Evolutionary conservation across 2,888 invertebrate species (phyloP).

Genomic region (Drosophila lutescens): DNA sequence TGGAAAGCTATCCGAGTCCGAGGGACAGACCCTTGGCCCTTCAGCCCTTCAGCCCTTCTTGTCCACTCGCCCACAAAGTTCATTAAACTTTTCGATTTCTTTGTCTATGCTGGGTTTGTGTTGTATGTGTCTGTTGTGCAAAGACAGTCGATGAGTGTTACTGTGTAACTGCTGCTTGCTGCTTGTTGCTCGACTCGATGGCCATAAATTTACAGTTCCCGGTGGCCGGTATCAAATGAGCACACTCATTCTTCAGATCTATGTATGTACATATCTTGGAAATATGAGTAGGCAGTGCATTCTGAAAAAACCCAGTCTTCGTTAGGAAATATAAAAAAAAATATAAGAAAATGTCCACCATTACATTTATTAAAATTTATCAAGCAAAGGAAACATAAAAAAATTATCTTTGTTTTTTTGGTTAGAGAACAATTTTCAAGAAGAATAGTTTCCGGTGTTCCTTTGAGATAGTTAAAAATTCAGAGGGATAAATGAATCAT

Average conservation of each 20-base stretch:
- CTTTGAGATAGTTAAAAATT: no score
- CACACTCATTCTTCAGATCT: conserved; percentile 17
- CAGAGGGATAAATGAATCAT: no score
- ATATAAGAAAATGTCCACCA: neutral
- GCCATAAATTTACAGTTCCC: conserved; percentile 29
- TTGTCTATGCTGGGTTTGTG: conserved; percentile 32
- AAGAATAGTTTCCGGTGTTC: no score
- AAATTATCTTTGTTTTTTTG: no score
- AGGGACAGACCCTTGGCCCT: conserved; percentile 18
- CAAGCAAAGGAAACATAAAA: no score
- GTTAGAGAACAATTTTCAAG: no score
- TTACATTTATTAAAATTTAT: neutral
- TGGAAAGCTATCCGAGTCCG: conserved; percentile 11
- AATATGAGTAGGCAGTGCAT: neutral
- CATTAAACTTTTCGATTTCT: conserved; percentile 68
- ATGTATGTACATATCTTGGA: neutral
- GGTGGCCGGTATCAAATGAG: conserved; percentile 21
- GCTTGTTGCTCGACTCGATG: conserved; percentile 16
- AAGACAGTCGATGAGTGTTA: conserved; percentile 29
- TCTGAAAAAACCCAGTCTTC: neutral
- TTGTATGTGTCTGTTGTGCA: conserved; percentile 31
- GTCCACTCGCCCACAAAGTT: conserved; percentile 46
- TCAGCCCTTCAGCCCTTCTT: conserved; percentile 6
- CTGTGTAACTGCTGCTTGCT: conserved; percentile 46
- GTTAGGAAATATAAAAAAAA: neutral